Evolutionary conservation across 2,888 invertebrate genomes (phyloP).

Genomic region (Hydropsyche betteni): DNA sequence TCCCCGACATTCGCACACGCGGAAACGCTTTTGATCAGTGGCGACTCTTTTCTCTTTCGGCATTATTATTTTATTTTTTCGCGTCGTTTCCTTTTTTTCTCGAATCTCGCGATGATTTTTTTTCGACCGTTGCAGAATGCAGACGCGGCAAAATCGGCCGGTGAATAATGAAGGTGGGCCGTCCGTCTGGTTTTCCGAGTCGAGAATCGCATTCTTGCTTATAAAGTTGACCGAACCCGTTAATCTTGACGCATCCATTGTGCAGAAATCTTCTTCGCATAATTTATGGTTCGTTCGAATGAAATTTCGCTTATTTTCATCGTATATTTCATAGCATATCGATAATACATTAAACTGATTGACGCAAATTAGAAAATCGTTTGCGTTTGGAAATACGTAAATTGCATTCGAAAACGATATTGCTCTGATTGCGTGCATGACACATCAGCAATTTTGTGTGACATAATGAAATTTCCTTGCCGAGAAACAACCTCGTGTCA

Average conservation of each 20-base stretch:
- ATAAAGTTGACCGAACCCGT: slow-evolving; percentile 32
- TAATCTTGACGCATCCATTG: slow-evolving; percentile 23
- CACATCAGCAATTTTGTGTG: too few species aligned
- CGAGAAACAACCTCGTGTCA: too few species aligned
- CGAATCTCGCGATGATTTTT: neutral
- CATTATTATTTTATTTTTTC: neutral
- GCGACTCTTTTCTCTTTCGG: neutral
- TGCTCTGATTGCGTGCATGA: too few species aligned
- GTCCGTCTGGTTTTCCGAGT: slow-evolving; percentile 35
- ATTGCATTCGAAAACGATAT: too few species aligned
- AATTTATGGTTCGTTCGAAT: too few species aligned
- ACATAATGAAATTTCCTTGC: too few species aligned
- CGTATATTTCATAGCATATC: too few species aligned
- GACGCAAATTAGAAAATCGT: too few species aligned
- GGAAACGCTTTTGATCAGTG: neutral
- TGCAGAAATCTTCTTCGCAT: too few species aligned
- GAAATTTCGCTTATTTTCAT: too few species aligned
- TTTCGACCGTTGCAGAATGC: slow-evolving; percentile 26
- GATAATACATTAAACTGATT: too few species aligned
- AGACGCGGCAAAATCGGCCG: slow-evolving; percentile 34
- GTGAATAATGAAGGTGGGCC: slow-evolving; percentile 39
- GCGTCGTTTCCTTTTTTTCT: slow-evolving; percentile 1
- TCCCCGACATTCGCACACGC: neutral
- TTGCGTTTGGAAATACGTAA: too few species aligned
- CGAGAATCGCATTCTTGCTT: slow-evolving; percentile 36